Evolutionary conservation across 2,113 vertebrate genomes (phyloP).

Genomic region (Corvus cornix): DNA sequence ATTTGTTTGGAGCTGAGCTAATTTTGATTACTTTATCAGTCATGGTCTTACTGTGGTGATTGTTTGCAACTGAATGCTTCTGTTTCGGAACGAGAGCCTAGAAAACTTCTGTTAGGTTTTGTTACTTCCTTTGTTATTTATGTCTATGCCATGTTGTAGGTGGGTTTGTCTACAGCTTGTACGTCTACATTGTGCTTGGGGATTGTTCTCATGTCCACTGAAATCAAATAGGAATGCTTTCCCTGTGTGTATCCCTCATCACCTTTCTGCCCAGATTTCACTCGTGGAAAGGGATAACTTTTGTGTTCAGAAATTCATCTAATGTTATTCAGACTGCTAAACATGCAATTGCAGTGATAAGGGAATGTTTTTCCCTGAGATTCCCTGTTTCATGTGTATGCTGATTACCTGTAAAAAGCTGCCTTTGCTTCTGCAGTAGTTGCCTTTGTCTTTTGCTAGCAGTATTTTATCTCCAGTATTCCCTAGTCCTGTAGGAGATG

Average conservation of each 20-base stretch:
- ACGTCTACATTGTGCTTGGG: background rate
- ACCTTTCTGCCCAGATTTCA: background rate
- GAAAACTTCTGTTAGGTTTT: background rate
- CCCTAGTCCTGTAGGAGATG: background rate
- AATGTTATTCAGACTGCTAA: background rate
- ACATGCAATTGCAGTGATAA: background rate
- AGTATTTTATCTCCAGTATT: background rate
- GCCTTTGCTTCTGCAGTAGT: background rate
- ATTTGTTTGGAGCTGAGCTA: background rate
- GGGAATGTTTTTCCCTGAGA: background rate
- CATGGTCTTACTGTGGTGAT: background rate
- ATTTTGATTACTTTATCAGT: background rate
- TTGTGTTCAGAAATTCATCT: background rate
- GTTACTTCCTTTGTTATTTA: background rate
- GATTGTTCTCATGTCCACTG: background rate
- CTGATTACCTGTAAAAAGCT: background rate
- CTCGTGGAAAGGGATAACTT: background rate
- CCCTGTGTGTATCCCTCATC: background rate
- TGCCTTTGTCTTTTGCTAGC: background rate
- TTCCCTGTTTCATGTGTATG: background rate
- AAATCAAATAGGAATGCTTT: background rate
- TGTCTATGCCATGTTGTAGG: background rate
- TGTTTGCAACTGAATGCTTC: background rate
- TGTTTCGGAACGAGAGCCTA: background rate
- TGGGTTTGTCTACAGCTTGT: background rate